Conservation (phyloP, 2,888 invertebrate species). For the Apodemia mormo region DNA sequence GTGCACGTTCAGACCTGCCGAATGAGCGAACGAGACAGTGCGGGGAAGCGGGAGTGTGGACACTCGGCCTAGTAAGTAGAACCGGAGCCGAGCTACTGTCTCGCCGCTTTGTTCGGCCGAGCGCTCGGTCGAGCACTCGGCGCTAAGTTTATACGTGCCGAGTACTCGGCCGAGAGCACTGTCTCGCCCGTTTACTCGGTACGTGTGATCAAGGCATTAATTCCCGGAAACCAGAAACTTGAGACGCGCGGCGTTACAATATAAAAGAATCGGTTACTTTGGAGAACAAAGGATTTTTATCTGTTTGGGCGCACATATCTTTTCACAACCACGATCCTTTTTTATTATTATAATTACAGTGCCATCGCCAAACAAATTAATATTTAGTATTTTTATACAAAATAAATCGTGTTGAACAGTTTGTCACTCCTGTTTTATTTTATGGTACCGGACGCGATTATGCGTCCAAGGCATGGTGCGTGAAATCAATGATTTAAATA, state of each 20-base stretch:
- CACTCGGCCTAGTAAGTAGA: no score
- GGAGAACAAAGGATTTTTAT: neutral
- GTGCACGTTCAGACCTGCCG: no score
- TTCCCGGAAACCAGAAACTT: neutral
- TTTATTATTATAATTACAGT: constrained; percentile 14
- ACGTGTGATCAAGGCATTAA: neutral
- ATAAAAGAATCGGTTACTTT: neutral
- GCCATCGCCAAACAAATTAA: constrained; percentile 1
- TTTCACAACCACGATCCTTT: neutral
- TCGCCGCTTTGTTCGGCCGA: no score
- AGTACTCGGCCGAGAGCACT: no score
- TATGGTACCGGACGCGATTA: constrained; percentile 3
- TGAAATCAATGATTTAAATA: constrained; percentile 23
- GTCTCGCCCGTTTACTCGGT: no score
- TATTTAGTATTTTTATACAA: constrained; percentile 7
- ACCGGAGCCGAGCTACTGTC: no score
- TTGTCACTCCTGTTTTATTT: constrained; percentile 1
- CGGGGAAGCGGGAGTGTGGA: no score
- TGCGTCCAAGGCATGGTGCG: constrained; percentile 22
- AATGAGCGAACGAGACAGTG: no score
- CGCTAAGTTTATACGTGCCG: no score
- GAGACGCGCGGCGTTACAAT: neutral
- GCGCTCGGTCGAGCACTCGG: no score
- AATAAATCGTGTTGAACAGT: constrained; percentile 14
- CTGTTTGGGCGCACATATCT: neutral